Conservation (phyloP, 2,888 invertebrate species). For the Ferdinandea cuprea region DNA sequence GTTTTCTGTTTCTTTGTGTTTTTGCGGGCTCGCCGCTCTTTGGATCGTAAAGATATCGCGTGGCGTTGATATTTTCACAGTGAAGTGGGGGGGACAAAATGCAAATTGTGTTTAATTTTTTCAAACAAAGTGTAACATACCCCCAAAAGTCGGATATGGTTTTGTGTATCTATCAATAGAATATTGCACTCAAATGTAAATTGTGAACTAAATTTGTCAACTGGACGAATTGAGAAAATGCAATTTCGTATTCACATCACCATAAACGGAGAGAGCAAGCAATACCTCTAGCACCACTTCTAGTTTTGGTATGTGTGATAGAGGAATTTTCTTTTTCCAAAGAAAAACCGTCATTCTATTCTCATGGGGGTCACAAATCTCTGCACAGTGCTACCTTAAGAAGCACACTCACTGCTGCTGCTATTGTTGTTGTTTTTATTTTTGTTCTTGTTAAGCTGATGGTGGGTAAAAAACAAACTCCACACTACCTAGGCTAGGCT, state of each 20-base stretch:
- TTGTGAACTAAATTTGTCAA: conserved; percentile 73
- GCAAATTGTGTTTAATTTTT: conserved; percentile 53
- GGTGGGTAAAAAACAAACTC: not conserved
- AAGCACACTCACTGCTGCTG: no score
- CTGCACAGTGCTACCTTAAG: conserved; percentile 45
- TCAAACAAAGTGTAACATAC: conserved; percentile 60
- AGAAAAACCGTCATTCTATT: conserved; percentile 52
- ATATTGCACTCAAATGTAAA: conserved; percentile 65
- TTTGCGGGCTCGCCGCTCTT: conserved; percentile 41
- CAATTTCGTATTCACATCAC: conserved; percentile 57
- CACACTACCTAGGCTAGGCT: not conserved
- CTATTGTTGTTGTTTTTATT: no score
- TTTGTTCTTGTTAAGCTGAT: not conserved
- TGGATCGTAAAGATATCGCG: conserved; percentile 33
- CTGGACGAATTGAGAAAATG: conserved; percentile 35
- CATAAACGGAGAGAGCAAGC: conserved; percentile 40
- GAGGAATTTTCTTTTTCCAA: conserved; percentile 44
- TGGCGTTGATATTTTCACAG: conserved; percentile 45
- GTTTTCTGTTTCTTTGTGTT: conserved; percentile 44
- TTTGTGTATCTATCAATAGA: conserved; percentile 54
- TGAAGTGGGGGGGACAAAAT: conserved; percentile 31
- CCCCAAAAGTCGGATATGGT: conserved; percentile 45
- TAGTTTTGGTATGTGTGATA: conserved; percentile 63
- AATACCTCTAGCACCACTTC: conserved; percentile 23
- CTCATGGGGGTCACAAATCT: conserved; percentile 68